Percentiles rank a stretch among this genome's conserved stretches.
Conservation (phyloP, 2,797 vertebrate genomes). For the Chelidonichthys spinosus region DNA sequence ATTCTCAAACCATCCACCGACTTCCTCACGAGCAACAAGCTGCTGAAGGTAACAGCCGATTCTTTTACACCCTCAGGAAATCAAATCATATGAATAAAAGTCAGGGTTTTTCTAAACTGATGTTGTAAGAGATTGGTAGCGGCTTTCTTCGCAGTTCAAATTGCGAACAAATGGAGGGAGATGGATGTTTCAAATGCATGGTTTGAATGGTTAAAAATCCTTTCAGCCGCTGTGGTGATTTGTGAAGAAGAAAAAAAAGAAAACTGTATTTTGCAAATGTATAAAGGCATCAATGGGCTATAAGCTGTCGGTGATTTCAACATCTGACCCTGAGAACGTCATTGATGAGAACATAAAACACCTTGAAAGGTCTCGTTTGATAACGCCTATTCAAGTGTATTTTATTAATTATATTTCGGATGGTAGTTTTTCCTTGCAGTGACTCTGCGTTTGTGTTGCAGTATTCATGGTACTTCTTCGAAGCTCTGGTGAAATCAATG, state of each 20-base stretch:
- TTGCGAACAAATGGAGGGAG: not conserved
- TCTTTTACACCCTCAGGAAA: not conserved
- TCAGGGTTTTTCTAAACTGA: not conserved
- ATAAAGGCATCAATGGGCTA: not conserved
- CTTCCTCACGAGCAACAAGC: slow-evolving; percentile 97
- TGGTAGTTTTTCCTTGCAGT: not conserved
- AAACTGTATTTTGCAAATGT: not conserved
- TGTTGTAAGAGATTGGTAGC: not conserved
- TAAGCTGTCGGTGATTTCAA: not conserved
- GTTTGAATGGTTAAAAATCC: not conserved
- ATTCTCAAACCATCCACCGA: slow-evolving; percentile 98
- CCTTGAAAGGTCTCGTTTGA: not conserved
- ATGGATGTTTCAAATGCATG: not conserved
- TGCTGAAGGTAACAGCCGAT: slow-evolving; percentile 90
- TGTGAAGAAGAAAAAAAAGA: no score
- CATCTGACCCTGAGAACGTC: no score
- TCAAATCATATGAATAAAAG: no score
- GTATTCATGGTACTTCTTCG: slow-evolving; percentile 99
- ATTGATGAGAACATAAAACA: not conserved
- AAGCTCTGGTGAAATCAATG: slow-evolving; percentile 97
- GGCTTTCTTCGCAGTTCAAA: not conserved
- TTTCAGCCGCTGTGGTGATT: not conserved
- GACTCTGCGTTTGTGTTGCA: slow-evolving; percentile 73
- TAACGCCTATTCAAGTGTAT: not conserved
- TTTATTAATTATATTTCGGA: not conserved